Percentiles rank a stretch among this genome's conserved stretches.
These are phyloP conservation scores for Siniperca scherzeri DNA, from an alignment of 2,797 vertebrate genomes.

Conservation along the genomic window DNA sequence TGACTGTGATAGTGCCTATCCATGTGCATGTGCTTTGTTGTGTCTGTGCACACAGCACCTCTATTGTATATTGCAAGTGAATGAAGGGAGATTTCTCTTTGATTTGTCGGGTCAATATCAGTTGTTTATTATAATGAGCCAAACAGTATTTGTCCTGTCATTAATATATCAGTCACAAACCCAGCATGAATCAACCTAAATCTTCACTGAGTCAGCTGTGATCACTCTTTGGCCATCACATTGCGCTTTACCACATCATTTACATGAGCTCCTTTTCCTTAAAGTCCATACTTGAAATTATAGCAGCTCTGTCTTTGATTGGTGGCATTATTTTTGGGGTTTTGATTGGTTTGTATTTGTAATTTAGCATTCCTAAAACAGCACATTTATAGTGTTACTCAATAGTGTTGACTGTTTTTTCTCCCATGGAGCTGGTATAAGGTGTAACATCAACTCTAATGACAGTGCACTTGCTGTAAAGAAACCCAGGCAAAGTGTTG, in stretches of 20 bases:
- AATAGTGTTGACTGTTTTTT: neutral
- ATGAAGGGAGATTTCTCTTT: slow-evolving; percentile 23
- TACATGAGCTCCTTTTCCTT: neutral
- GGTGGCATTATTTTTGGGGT: neutral
- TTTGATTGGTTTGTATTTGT: neutral
- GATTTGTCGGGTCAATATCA: slow-evolving; percentile 48
- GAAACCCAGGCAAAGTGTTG: neutral
- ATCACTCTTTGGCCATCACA: slow-evolving; percentile 22
- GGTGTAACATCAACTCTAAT: slow-evolving; percentile 4
- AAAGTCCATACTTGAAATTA: neutral
- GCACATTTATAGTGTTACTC: neutral
- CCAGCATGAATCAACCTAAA: slow-evolving; percentile 33
- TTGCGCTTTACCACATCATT: slow-evolving; percentile 12
- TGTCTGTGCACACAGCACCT: neutral
- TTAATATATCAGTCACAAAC: slow-evolving; percentile 47
- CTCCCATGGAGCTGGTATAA: neutral
- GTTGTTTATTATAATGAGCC: slow-evolving; percentile 29
- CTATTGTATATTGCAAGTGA: neutral
- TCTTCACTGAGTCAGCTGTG: slow-evolving; percentile 11
- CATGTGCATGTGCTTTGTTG: neutral
- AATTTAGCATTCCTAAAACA: neutral
- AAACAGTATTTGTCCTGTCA: slow-evolving; percentile 25
- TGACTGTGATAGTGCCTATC: neutral
- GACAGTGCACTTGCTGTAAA: slow-evolving; percentile 4
- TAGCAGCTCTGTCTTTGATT: neutral